Evolutionary conservation across 92 coral and sea anemone species (phyloP), one percentile per base, ranked within the genome.

Genomic region (Actinostola sp.): DNA sequence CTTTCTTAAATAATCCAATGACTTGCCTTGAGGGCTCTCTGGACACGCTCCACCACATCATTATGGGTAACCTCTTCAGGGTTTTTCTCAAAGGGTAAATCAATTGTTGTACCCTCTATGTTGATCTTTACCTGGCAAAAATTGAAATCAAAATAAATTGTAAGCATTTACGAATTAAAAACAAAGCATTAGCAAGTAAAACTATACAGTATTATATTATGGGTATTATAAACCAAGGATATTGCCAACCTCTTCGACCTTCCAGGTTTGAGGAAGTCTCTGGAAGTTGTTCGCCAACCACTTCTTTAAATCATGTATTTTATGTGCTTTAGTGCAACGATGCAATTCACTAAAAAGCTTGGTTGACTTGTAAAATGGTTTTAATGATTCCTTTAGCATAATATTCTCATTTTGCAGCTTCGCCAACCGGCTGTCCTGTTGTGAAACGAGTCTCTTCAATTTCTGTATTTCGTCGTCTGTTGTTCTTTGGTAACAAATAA

Each of bases 191-290:
- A 48, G 54, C 16, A n/a, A n/a, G n/a, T n/a, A n/a, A n/a, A n/a
- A n/a, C n/a, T n/a, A n/a, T 48, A 8, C 21, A 8, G 13, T 9
- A 14, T 23, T 48, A 17, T 41, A 8, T 48, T 48, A 4, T 3
- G 3, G 3, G 5, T 3, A 13, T 23, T 9, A 13, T 48, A 8
- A 17, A 48, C 19, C n/a, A n/a, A 48, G 54, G 13, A 15, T 13
- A 48, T 4, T 48, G 19, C 16, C 13, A 33, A 61, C 67, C 67
- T 33, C 24, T 32, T 61, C 48, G 23, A 27, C 24, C 1, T 61
- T 20, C 67, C 67, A 61, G 16, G 16, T 44, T 61, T 32, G 9
- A 32, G 67, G 67, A 61, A 61, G 67, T 61, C 33, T 61, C 16
- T 61, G 2, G 2, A 61, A 17, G 13, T 33, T 42, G 0, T 16